Conservation (phyloP, 1,140 invertebrate genomes). For the Eupristina koningsbergeri region DNA sequence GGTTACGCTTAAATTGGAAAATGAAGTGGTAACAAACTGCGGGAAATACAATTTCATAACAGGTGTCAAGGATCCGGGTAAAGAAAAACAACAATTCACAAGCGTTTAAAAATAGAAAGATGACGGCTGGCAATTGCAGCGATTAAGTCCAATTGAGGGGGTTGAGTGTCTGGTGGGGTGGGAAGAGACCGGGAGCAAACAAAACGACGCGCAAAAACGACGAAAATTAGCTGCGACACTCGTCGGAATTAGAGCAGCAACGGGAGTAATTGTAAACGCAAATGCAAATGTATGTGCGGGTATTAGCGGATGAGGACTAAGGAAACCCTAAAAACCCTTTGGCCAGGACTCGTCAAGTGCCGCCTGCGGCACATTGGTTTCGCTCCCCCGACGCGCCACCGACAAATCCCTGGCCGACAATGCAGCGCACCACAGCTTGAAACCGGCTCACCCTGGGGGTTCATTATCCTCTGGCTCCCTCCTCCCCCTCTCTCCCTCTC, state of each 20-base stretch:
- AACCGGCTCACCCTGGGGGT: constrained; percentile 60
- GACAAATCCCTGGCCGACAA: constrained; percentile 51
- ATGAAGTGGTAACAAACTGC: too few species aligned
- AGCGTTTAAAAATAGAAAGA: too few species aligned
- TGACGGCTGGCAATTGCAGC: too few species aligned
- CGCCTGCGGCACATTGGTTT: constrained; percentile 57
- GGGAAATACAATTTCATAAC: too few species aligned
- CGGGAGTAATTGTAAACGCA: constrained; percentile 1
- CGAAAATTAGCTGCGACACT: constrained; percentile 27
- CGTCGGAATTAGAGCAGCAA: constrained; percentile 37
- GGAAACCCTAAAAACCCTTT: constrained; percentile 46
- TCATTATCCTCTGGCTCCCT: constrained; percentile 53
- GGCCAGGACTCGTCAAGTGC: constrained; percentile 49
- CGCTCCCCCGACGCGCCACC: constrained; percentile 32
- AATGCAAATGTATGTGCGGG: not conserved
- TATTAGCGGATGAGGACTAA: not conserved
- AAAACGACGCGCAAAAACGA: not conserved
- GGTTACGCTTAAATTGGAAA: too few species aligned
- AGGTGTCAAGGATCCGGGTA: too few species aligned
- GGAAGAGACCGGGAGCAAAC: too few species aligned
- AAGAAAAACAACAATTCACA: too few species aligned
- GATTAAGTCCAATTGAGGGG: too few species aligned
- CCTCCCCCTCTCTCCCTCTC: constrained; percentile 52
- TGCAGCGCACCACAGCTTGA: constrained; percentile 50
- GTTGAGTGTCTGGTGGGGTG: too few species aligned